Conservation (phyloP, 2,888 invertebrate genomes). For the Ecliptopera silaceata region DNA sequence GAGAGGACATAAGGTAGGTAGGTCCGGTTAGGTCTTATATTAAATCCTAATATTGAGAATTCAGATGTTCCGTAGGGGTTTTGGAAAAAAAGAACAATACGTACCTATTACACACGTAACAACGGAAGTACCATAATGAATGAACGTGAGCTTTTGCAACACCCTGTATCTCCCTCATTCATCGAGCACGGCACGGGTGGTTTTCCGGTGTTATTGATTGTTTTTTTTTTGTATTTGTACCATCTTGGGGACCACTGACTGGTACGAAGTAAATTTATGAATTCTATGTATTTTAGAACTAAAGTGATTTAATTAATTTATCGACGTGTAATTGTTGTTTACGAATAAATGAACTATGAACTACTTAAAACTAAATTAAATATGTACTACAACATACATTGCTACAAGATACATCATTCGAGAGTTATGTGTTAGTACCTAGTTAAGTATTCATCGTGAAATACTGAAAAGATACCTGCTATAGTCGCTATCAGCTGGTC, state of each 20-base stretch:
- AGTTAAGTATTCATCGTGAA: conserved; percentile 11
- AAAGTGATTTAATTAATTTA: too few relatives aligned
- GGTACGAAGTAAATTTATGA: not conserved
- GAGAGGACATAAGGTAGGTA: too few relatives aligned
- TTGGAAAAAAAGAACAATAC: too few relatives aligned
- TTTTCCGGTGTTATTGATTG: conserved; percentile 38
- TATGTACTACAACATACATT: too few relatives aligned
- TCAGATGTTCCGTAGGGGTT: too few relatives aligned
- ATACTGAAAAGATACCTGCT: conserved; percentile 22
- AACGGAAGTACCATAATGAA: conserved; percentile 46
- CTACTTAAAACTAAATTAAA: too few relatives aligned
- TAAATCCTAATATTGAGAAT: too few relatives aligned
- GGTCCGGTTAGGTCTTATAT: too few relatives aligned
- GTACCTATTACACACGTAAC: too few relatives aligned
- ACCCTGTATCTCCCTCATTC: conserved; percentile 26
- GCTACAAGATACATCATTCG: not conserved
- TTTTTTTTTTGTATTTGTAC: conserved; percentile 30
- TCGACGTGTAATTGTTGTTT: too few relatives aligned
- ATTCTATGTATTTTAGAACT: not conserved
- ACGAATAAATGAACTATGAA: too few relatives aligned
- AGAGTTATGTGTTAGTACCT: not conserved
- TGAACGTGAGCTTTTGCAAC: conserved; percentile 35
- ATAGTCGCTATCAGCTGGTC: conserved; percentile 21
- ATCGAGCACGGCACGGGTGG: conserved; percentile 32
- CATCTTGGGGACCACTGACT: conserved; percentile 4